Percentiles rank a stretch among this genome's conserved stretches.
Evolutionary conservation across 1,140 invertebrate genomes (phyloP).

Genomic region (Nomia melanderi): DNA sequence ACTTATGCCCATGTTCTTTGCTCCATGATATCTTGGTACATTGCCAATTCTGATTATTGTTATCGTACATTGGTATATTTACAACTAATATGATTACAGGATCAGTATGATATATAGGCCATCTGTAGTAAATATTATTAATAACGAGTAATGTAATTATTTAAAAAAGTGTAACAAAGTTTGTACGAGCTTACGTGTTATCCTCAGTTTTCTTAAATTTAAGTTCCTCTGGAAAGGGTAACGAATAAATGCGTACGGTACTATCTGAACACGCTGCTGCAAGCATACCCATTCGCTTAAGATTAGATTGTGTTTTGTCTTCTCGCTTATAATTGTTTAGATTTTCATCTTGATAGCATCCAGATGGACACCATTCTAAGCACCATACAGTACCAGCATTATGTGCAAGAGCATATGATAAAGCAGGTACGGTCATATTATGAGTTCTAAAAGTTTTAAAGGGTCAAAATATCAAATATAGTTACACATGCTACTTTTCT

Average conservation of each 20-base stretch:
- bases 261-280: slow-evolving; percentile 86
- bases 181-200: slow-evolving; percentile 45
- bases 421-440: slow-evolving; percentile 52
- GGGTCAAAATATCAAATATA: slow-evolving; percentile 21
- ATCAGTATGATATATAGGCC: slow-evolving; percentile 76
- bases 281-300: slow-evolving; percentile 84
- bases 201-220: slow-evolving; percentile 48
- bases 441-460: slow-evolving; percentile 37
- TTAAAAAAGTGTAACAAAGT: not conserved
- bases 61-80: slow-evolving; percentile 64
- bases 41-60: slow-evolving; percentile 72
- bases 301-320: slow-evolving; percentile 34
- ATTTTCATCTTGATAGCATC: slow-evolving; percentile 81
- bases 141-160: not conserved
- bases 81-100: slow-evolving; percentile 74
- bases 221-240: slow-evolving; percentile 81
- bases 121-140: slow-evolving; percentile 49
- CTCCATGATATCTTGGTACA: slow-evolving; percentile 79
- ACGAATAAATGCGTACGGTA: slow-evolving; percentile 83
- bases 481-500: slow-evolving; percentile 1
- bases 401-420: slow-evolving; percentile 83
- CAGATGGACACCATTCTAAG: slow-evolving; percentile 89
- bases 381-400: slow-evolving; percentile 86
- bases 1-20: slow-evolving; percentile 75
- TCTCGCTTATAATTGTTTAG: slow-evolving; percentile 65